These are phyloP conservation scores for Neosilurus mollespiculum DNA, from an alignment of 2,797 vertebrate species.

Conservation along the genomic window DNA sequence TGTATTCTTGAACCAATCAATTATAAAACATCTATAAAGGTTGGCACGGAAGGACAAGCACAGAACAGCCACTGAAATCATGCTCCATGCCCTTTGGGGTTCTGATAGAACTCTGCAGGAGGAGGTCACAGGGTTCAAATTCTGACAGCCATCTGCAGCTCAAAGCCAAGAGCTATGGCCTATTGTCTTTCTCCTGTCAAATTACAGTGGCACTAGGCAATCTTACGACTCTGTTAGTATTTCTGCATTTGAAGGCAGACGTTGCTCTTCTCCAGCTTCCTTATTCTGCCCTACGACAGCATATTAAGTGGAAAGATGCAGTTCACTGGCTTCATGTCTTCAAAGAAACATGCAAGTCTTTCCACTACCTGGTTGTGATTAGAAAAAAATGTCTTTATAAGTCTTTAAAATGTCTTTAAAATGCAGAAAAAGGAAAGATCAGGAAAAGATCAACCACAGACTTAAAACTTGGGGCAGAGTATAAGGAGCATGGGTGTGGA, in stretches of 20 bases:
- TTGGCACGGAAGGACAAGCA: no score
- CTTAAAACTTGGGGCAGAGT: no score
- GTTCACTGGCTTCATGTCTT: neutral
- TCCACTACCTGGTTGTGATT: no score
- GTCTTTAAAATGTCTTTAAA: no score
- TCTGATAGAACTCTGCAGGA: neutral
- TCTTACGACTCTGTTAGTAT: neutral
- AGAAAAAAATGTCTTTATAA: no score
- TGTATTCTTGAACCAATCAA: no score
- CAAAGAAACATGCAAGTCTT: neutral
- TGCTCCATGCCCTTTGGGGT: no score
- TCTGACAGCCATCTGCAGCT: neutral
- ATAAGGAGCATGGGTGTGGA: no score
- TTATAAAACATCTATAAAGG: no score
- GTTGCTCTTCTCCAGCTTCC: neutral
- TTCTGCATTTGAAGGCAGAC: neutral
- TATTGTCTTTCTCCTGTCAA: neutral
- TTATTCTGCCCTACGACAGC: neutral
- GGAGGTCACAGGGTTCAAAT: neutral
- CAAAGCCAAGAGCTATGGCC: neutral
- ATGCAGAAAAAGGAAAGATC: no score
- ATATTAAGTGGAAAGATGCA: neutral
- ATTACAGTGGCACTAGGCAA: neutral
- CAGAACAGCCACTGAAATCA: no score
- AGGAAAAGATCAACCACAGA: no score